phyloP scores from a whole-genome alignment of 2,797 vertebrate species.

The Heteromormyrus szaboi region DNA sequence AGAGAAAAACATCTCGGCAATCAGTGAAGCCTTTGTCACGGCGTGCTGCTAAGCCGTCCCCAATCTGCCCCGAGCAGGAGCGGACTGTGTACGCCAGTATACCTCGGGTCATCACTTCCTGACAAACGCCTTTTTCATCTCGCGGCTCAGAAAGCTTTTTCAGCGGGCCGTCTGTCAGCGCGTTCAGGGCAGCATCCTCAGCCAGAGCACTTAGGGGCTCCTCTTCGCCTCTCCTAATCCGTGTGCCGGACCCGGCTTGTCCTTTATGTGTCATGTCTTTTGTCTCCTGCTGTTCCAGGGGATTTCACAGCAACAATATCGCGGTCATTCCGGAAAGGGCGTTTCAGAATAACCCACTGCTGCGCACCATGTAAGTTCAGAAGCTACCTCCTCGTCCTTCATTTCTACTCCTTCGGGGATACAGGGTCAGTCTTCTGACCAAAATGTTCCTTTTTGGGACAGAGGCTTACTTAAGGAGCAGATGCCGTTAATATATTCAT shows the following conservation, averaged over 20 bases:
- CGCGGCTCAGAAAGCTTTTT: not conserved
- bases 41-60: constrained; percentile 7
- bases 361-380: constrained; percentile 85
- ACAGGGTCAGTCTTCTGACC: not conserved
- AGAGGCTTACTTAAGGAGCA: not conserved
- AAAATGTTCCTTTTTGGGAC: not conserved
- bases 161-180: not conserved
- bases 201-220: not conserved
- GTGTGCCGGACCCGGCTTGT: not conserved
- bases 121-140: not conserved
- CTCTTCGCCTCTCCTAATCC: not conserved
- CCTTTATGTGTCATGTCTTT: not conserved
- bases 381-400: not conserved
- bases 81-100: not conserved
- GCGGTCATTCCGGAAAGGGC: constrained; percentile 87
- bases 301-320: constrained; percentile 96
- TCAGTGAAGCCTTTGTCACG: not conserved
- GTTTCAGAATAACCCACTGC: constrained; percentile 84
- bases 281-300: constrained; percentile 55
- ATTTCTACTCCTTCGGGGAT: not conserved
- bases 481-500: not conserved
- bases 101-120: not conserved
- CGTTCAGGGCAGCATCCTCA: not conserved
- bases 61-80: not conserved
- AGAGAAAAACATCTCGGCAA: not conserved